A percentile compares a stretch with the other conserved stretches of the same genome.
These are phyloP conservation scores for Ophiothrix spiculata DNA, from an alignment of 35 echinoderm and acorn worm species.

Conservation along the genomic window DNA sequence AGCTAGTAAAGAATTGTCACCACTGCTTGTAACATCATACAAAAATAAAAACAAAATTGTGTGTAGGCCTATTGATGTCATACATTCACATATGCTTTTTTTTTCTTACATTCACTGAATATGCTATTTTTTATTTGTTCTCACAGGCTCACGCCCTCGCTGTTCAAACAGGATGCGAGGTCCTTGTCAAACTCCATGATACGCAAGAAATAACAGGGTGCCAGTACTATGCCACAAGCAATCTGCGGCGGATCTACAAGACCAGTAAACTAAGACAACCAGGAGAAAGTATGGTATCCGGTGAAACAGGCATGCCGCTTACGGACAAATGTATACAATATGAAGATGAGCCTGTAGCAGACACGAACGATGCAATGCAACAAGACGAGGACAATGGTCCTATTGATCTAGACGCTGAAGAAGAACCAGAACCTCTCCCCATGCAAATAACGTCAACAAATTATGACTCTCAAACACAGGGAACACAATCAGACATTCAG, in stretches of 20 bases:
- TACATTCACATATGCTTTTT: neutral
- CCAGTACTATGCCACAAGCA: neutral
- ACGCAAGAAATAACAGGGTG: neutral
- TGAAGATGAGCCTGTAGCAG: neutral
- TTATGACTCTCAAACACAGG: neutral
- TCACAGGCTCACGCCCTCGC: neutral
- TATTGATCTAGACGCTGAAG: neutral
- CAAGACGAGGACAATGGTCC: neutral
- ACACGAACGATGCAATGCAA: neutral
- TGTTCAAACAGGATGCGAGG: neutral
- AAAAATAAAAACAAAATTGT: too few species aligned
- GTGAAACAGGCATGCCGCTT: neutral
- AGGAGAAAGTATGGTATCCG: neutral
- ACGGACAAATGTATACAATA: neutral
- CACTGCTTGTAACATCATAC: too few species aligned
- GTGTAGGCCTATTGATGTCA: neutral
- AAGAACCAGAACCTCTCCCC: neutral
- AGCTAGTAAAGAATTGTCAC: too few species aligned
- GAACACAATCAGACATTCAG: neutral
- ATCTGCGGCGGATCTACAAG: neutral
- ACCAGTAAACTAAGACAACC: neutral
- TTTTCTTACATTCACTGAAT: neutral
- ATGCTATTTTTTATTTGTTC: too few species aligned
- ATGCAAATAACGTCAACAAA: neutral
- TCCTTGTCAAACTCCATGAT: slow-evolving; percentile 9